Conservation (phyloP, 2,888 invertebrate genomes). For the Diarsia dahlii region DNA sequence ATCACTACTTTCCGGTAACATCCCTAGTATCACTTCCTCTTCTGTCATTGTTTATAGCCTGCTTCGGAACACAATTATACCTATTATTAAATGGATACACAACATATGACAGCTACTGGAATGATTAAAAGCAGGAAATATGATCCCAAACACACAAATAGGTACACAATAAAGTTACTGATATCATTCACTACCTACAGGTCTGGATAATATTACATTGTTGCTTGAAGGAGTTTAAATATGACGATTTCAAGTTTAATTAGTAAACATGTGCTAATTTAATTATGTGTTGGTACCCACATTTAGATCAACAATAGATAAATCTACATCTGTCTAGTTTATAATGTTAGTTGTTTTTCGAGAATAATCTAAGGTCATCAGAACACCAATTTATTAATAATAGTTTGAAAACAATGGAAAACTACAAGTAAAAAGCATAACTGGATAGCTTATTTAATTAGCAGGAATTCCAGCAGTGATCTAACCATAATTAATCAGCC, state of each 20-base stretch:
- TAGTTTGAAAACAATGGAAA: constrained; percentile 21
- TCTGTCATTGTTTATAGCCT: too few relatives aligned
- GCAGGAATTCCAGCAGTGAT: constrained; percentile 24
- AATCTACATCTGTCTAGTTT: background rate
- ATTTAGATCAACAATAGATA: constrained; percentile 9
- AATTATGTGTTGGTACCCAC: constrained; percentile 8
- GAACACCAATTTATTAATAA: background rate
- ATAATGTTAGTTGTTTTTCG: constrained; percentile 22
- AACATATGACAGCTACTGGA: constrained; percentile 5
- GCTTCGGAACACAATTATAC: background rate
- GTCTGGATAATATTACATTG: constrained; percentile 17
- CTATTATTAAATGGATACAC: background rate
- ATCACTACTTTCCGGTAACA: too few relatives aligned
- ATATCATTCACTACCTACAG: constrained; percentile 16
- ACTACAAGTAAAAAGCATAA: constrained; percentile 1
- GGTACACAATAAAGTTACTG: constrained; percentile 7
- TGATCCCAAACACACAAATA: constrained; percentile 48
- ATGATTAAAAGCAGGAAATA: constrained; percentile 66
- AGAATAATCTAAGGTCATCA: constrained; percentile 44
- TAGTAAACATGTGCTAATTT: constrained; percentile 22
- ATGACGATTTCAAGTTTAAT: constrained; percentile 18
- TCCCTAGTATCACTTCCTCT: too few relatives aligned
- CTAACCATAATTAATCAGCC: constrained; percentile 33
- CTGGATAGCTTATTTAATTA: constrained; percentile 4
- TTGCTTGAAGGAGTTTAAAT: background rate